Evolutionary conservation across 2,797 vertebrate species (phyloP).

Genomic region (Borostomias antarcticus): DNA sequence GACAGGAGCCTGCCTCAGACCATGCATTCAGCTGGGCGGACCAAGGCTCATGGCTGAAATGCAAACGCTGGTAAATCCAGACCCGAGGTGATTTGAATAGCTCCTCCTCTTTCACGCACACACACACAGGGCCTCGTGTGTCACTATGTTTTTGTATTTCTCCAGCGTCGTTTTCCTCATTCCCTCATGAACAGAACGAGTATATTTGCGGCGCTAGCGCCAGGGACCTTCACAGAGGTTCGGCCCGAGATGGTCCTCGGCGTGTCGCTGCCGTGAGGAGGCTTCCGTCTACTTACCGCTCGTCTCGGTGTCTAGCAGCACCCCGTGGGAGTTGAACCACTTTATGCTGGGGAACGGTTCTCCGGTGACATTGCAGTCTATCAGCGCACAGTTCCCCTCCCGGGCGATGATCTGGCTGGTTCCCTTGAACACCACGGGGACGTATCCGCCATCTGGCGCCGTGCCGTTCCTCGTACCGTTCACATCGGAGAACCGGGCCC

Average conservation of each 20-base stretch:
- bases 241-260: too few species aligned
- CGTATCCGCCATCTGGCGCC: constrained; percentile 61
- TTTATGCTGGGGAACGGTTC: constrained; percentile 85
- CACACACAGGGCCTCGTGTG: too few species aligned
- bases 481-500: constrained; percentile 40
- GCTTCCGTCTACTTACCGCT: constrained; percentile 75
- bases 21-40: not conserved
- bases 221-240: too few species aligned
- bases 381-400: constrained; percentile 90
- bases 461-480: constrained; percentile 64
- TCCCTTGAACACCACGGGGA: constrained; percentile 78
- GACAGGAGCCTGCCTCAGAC: not conserved
- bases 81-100: too few species aligned
- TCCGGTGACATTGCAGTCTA: constrained; percentile 92
- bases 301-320: constrained; percentile 77
- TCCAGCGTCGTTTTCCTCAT: too few species aligned
- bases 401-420: constrained; percentile 90
- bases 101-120: too few species aligned
- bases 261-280: not conserved
- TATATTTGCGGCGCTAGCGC: too few species aligned
- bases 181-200: too few species aligned
- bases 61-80: too few species aligned
- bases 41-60: too few species aligned
- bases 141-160: too few species aligned
- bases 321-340: constrained; percentile 94